Conservation (phyloP, 2,888 invertebrate species). For the Tanytarsus gracilentus region DNA sequence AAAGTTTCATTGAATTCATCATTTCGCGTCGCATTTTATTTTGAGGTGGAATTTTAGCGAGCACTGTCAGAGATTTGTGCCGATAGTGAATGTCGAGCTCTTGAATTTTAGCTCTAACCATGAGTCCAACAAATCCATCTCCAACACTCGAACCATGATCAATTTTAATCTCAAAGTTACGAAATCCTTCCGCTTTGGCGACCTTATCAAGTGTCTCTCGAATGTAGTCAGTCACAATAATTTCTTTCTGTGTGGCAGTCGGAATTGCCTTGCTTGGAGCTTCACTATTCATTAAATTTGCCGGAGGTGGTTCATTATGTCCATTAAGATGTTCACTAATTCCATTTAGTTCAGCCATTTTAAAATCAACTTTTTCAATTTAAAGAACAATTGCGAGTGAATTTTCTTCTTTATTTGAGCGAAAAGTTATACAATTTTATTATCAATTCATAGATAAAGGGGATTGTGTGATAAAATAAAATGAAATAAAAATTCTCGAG, state of each 20-base stretch:
- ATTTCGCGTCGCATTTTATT: slow-evolving; percentile 26
- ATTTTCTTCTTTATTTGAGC: too few relatives aligned
- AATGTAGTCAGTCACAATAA: slow-evolving; percentile 12
- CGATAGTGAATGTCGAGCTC: background rate
- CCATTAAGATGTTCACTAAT: background rate
- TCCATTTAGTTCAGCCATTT: background rate
- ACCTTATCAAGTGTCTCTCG: slow-evolving; percentile 13
- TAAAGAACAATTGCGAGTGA: too few relatives aligned
- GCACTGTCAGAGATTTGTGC: slow-evolving; percentile 11
- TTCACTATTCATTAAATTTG: too few relatives aligned
- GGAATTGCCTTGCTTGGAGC: too few relatives aligned
- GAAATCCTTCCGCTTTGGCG: slow-evolving; percentile 28
- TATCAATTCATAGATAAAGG: too few relatives aligned
- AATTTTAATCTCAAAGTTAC: background rate
- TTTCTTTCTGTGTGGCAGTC: background rate
- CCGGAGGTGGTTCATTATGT: background rate
- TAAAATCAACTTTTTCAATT: too few relatives aligned
- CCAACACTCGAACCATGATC: slow-evolving; percentile 28
- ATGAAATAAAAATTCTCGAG: too few relatives aligned
- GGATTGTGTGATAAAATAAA: too few relatives aligned
- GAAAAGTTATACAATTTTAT: too few relatives aligned
- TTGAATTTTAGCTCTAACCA: slow-evolving; percentile 25
- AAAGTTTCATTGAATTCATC: slow-evolving; percentile 29
- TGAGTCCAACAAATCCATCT: slow-evolving; percentile 29
- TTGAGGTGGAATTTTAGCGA: slow-evolving; percentile 29